phyloP scores from a whole-genome alignment of 2,888 invertebrate species.

The Macaria notata region DNA sequence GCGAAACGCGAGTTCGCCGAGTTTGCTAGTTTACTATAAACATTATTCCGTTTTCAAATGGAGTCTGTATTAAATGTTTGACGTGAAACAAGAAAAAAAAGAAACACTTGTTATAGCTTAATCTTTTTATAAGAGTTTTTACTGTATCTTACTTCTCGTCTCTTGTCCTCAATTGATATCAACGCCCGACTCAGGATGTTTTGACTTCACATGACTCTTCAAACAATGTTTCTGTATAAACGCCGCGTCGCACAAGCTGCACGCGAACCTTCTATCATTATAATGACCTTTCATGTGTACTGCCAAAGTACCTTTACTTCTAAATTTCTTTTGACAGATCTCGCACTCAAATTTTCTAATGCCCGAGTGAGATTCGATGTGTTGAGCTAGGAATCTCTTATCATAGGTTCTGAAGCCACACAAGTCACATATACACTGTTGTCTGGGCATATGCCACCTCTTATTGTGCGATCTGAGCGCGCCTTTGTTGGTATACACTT shows the following conservation, averaged over 20 bases:
- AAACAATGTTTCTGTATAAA: conserved; percentile 7
- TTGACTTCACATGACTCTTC: background rate
- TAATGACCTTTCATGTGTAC: background rate
- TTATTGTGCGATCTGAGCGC: background rate
- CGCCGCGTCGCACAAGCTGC: background rate
- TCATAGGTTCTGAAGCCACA: background rate
- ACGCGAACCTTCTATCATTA: conserved; percentile 1
- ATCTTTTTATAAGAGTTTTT: too few species aligned
- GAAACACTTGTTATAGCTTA: too few species aligned
- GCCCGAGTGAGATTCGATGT: background rate
- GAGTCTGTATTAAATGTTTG: too few species aligned
- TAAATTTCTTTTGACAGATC: background rate
- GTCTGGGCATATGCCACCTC: background rate
- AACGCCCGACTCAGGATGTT: background rate
- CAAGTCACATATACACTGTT: background rate
- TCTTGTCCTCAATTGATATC: too few species aligned
- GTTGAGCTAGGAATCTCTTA: background rate
- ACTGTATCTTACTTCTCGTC: too few species aligned
- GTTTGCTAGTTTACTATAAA: too few species aligned
- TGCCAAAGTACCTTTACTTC: background rate
- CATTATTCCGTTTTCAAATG: too few species aligned
- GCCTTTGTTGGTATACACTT: background rate
- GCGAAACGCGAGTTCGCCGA: too few species aligned
- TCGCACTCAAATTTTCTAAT: background rate
- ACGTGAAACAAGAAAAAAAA: too few species aligned